phyloP scores from a whole-genome alignment of 2,113 vertebrate genomes.

The Ivindomyrus marchei region DNA sequence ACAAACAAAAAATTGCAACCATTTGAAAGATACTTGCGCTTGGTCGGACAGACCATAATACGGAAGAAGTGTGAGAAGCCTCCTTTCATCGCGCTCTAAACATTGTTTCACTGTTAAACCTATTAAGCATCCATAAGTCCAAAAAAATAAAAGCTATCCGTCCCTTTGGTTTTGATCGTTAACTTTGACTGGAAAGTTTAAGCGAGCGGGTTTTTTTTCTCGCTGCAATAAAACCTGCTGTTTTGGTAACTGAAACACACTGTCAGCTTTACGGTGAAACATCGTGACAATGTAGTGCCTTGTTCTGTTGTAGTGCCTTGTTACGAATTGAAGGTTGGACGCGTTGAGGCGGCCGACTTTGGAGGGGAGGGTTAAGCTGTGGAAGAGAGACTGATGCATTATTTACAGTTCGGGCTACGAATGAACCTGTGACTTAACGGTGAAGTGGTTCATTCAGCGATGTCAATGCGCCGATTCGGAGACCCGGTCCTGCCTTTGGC shows the following conservation, averaged over 20 bases:
- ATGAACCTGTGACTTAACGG: neutral
- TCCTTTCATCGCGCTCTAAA: neutral
- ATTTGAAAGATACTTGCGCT: neutral
- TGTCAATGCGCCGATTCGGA: neutral
- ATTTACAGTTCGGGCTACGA: neutral
- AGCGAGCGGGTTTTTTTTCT: neutral
- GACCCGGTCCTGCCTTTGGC: neutral
- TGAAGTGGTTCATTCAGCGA: neutral
- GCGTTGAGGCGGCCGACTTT: neutral
- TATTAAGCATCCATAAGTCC: neutral
- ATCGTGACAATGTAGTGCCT: neutral
- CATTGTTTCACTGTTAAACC: neutral
- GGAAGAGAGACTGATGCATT: neutral
- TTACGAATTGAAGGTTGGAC: neutral
- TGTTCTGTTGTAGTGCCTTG: neutral
- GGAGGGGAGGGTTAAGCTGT: neutral
- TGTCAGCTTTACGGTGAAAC: neutral
- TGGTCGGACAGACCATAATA: neutral
- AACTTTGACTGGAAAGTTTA: neutral
- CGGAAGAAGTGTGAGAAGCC: neutral
- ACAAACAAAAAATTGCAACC: neutral
- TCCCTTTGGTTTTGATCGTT: neutral
- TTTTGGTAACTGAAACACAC: neutral
- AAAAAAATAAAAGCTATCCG: neutral
- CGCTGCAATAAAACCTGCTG: neutral